These are phyloP conservation scores for Chironomus riparius DNA, from an alignment of 2,888 invertebrate species.

Conservation along the genomic window DNA sequence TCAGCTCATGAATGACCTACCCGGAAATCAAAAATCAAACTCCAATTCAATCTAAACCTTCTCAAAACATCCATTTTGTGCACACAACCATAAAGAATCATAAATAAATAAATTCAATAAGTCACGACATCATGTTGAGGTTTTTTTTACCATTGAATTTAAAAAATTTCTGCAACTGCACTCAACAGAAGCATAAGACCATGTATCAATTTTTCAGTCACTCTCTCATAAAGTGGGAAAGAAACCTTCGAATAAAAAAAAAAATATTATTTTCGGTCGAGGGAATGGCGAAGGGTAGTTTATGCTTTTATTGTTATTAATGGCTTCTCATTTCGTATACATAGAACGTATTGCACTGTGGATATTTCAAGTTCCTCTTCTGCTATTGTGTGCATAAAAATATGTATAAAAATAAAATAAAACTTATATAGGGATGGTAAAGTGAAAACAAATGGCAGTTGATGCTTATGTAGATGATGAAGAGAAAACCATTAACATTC, in stretches of 20 bases:
- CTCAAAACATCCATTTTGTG: background rate
- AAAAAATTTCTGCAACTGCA: no score
- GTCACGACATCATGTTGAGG: conserved; percentile 23
- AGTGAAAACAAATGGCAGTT: conserved; percentile 21
- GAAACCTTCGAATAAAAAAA: conserved; percentile 11
- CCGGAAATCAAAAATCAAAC: no score
- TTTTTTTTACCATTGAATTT: background rate
- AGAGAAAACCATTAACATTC: conserved; percentile 19
- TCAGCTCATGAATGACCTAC: no score
- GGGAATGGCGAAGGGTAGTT: conserved; percentile 7
- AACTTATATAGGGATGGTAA: background rate
- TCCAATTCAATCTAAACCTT: no score
- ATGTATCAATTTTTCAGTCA: background rate
- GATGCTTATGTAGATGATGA: background rate
- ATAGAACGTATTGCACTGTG: no score
- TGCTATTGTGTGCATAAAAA: background rate
- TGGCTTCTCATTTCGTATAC: background rate
- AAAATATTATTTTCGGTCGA: conserved; percentile 14
- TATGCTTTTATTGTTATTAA: conserved; percentile 15
- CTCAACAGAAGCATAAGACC: no score
- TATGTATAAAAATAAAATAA: background rate
- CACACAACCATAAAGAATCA: background rate
- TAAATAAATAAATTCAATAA: conserved; percentile 11
- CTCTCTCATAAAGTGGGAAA: conserved; percentile 10
- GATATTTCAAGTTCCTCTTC: no score